phyloP scores from a whole-genome alignment of 2,113 vertebrate genomes.

The Elaphurus davidianus region DNA sequence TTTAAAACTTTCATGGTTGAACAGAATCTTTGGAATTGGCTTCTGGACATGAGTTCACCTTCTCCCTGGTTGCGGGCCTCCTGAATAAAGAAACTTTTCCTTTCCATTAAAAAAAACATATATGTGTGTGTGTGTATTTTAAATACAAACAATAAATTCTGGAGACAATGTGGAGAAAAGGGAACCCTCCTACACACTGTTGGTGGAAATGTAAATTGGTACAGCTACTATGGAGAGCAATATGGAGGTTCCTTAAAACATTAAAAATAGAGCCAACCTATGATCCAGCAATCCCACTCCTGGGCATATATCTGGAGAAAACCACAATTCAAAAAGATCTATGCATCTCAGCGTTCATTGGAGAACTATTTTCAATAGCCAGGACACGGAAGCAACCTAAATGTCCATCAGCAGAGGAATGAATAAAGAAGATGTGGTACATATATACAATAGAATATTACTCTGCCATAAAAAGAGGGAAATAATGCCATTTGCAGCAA shows the following conservation, averaged over 20 bases:
- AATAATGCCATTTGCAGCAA: background rate
- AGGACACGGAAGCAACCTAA: background rate
- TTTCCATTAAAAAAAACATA: background rate
- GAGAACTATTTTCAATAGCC: background rate
- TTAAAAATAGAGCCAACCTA: background rate
- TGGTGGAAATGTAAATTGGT: background rate
- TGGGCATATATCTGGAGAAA: background rate
- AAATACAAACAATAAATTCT: background rate
- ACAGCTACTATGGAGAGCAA: background rate
- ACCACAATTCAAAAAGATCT: background rate
- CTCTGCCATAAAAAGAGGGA: background rate
- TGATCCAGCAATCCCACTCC: background rate
- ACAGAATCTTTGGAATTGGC: background rate
- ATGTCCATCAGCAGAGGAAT: background rate
- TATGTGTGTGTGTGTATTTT: accelerated
- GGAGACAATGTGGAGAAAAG: background rate
- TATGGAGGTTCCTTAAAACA: background rate
- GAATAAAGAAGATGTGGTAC: background rate
- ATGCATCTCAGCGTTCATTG: background rate
- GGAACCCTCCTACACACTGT: background rate
- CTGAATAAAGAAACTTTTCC: background rate
- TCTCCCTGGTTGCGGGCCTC: background rate
- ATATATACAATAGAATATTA: background rate
- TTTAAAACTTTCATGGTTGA: background rate
- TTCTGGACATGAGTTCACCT: background rate